Percentiles rank a stretch among this genome's conserved stretches.
phyloP scores from a whole-genome alignment of 2,797 vertebrate genomes.

The Esox masquinongy region DNA sequence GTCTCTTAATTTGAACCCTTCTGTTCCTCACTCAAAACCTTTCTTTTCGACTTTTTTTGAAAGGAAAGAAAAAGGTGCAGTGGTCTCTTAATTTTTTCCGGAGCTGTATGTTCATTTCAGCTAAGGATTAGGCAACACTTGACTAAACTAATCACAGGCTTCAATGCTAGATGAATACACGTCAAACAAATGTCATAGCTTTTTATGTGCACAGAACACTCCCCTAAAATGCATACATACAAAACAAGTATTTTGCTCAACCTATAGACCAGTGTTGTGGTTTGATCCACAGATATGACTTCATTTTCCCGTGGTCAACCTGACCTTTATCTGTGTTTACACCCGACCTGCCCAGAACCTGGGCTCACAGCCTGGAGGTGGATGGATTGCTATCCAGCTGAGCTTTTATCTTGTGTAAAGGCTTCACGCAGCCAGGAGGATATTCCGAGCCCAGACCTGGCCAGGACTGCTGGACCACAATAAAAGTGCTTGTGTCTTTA shows the following conservation, averaged over 20 bases:
- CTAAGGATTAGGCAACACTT: neutral
- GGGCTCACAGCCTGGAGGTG: neutral
- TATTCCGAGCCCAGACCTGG: neutral
- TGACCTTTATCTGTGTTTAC: constrained; percentile 6
- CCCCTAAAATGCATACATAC: neutral
- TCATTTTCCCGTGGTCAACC: neutral
- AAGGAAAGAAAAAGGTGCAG: no score
- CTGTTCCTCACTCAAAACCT: no score
- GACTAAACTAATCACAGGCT: neutral
- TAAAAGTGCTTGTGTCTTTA: neutral
- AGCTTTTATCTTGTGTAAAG: neutral
- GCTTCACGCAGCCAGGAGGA: neutral
- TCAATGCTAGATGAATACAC: neutral
- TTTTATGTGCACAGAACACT: no score
- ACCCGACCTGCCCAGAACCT: neutral
- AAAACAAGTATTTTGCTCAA: neutral
- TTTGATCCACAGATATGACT: neutral
- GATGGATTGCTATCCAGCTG: neutral
- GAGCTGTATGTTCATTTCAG: no score
- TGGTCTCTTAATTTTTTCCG: no score
- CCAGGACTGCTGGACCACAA: neutral
- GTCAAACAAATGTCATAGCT: neutral
- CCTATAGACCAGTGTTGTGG: neutral
- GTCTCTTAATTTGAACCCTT: no score
- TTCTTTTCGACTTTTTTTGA: no score